Conservation (phyloP, 2,797 vertebrate genomes). For the Champsocephalus gunnari region DNA sequence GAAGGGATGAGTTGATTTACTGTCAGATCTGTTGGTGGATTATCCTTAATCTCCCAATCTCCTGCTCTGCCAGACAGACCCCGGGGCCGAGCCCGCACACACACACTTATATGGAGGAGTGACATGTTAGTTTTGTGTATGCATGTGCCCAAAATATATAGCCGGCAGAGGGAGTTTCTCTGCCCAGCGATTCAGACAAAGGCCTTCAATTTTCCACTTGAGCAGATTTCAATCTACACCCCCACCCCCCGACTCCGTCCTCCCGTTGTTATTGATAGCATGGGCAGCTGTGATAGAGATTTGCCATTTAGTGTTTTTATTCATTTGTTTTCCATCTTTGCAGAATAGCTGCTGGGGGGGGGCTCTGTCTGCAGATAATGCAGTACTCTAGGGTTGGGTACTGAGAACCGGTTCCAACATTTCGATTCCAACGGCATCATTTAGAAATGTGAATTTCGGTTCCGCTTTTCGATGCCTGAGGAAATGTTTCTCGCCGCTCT, state of each 20-base stretch:
- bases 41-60: constrained; percentile 79
- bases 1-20: constrained; percentile 79
- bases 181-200: constrained; percentile 57
- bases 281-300: constrained; percentile 71
- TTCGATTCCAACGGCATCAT: too few species aligned
- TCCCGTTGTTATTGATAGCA: constrained; percentile 70
- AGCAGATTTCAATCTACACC: constrained; percentile 77
- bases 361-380: background rate
- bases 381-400: too few species aligned
- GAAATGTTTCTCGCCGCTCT: too few species aligned
- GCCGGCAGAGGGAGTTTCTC: constrained; percentile 56
- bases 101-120: constrained; percentile 44
- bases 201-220: constrained; percentile 78
- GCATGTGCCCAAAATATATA: constrained; percentile 51
- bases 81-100: constrained; percentile 9
- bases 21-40: constrained; percentile 76
- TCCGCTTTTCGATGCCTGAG: too few species aligned
- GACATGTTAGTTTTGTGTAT: constrained; percentile 64
- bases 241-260: constrained; percentile 57
- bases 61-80: constrained; percentile 54
- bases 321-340: constrained; percentile 55
- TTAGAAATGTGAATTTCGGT: too few species aligned
- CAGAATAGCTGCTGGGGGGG: constrained; percentile 23
- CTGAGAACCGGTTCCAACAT: too few species aligned
- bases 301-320: constrained; percentile 55